These are phyloP conservation scores for Tauraco hartlaubi DNA, from an alignment of 2,797 vertebrate genomes.

Conservation along the genomic window DNA sequence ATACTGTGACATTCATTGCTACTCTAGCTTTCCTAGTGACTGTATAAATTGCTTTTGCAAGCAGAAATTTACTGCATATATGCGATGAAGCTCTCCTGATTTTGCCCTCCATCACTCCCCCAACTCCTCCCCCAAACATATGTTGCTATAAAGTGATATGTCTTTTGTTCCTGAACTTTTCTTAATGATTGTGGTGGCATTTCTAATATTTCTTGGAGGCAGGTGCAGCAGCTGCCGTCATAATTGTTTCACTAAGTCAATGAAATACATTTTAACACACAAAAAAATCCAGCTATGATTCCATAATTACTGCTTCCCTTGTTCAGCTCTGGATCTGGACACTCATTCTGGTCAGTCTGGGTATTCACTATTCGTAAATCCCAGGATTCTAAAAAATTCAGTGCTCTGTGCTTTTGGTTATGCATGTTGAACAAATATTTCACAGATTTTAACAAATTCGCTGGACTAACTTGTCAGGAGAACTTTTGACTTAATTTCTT, in stretches of 20 bases:
- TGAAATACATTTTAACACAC: not conserved
- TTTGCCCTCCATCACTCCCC: not conserved
- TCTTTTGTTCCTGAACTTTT: slow-evolving; percentile 50
- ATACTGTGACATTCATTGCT: not conserved
- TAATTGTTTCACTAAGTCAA: not conserved
- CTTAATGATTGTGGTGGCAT: slow-evolving; percentile 31
- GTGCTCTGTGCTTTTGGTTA: not conserved
- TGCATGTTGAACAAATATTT: not conserved
- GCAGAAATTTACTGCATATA: not conserved
- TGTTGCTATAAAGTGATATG: slow-evolving; percentile 8
- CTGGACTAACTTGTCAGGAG: not conserved
- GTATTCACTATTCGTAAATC: not conserved
- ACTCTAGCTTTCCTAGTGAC: not conserved
- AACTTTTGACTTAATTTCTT: not conserved
- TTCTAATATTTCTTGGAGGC: slow-evolving; percentile 56
- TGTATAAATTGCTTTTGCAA: not conserved
- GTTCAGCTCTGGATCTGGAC: not conserved
- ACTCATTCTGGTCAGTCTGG: not conserved
- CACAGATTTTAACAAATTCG: not conserved
- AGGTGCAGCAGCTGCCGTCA: slow-evolving; percentile 8
- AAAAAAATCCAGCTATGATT: not conserved
- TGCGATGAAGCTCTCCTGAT: not conserved
- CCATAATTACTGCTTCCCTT: not conserved
- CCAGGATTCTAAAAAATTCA: not conserved
- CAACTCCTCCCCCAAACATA: not conserved